Conservation (phyloP, 2,888 invertebrate genomes). For the Amblyteles armatorius region DNA sequence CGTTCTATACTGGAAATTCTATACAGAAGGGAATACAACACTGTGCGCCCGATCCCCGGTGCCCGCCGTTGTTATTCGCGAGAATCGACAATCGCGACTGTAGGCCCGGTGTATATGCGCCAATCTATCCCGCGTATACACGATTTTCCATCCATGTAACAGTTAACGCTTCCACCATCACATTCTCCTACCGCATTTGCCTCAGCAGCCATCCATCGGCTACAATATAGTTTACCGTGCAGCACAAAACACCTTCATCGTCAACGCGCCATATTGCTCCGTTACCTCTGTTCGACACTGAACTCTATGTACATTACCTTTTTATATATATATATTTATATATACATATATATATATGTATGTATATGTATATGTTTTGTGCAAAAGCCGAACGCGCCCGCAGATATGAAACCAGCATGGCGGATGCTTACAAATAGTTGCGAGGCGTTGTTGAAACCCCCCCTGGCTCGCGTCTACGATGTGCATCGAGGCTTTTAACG, state of each 20-base stretch:
- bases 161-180: background rate
- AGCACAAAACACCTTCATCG: conserved; percentile 48
- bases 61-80: conserved; percentile 79
- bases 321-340: background rate
- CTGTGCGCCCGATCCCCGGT: conserved; percentile 48
- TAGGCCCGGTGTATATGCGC: conserved; percentile 61
- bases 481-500: conserved; percentile 23
- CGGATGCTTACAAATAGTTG: conserved; percentile 84
- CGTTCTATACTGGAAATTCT: conserved; percentile 26
- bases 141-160: conserved; percentile 5
- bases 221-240: conserved; percentile 1
- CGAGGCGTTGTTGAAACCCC: conserved; percentile 77
- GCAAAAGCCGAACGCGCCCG: conserved; percentile 78
- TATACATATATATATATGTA: conserved; percentile 45
- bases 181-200: background rate
- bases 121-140: conserved; percentile 3
- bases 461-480: conserved; percentile 30
- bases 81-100: conserved; percentile 81
- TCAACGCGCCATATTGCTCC: conserved; percentile 45
- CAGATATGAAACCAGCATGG: conserved; percentile 84
- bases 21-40: conserved; percentile 24
- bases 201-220: background rate
- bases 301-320: conserved; percentile 68
- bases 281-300: conserved; percentile 54
- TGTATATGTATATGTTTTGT: conserved; percentile 74